Conservation (phyloP, 1,140 invertebrate genomes). For the Laupala kohalensis region DNA sequence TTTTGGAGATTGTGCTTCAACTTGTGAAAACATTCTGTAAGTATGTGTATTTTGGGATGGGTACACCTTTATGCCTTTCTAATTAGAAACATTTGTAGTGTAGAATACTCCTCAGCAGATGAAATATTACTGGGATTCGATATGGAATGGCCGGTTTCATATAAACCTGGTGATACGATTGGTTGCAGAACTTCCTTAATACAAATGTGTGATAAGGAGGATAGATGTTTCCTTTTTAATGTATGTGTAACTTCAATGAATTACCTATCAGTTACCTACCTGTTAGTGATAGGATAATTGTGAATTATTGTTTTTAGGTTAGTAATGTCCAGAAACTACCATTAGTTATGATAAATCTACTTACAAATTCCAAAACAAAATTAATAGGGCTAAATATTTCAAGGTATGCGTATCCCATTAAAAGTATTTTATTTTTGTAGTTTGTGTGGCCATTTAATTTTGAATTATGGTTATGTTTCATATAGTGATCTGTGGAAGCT, state of each 20-base stretch:
- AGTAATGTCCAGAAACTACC: constrained; percentile 37
- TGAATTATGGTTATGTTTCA: neutral
- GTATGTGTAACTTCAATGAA: no score
- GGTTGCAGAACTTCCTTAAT: constrained; percentile 42
- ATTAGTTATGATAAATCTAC: constrained; percentile 33
- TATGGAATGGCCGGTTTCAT: constrained; percentile 48
- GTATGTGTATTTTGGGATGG: no score
- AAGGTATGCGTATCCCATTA: constrained; percentile 31
- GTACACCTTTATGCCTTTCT: neutral
- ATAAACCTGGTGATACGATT: constrained; percentile 32
- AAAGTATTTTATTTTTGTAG: no score
- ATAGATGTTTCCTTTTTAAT: constrained; percentile 41
- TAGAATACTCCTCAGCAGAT: constrained; percentile 28
- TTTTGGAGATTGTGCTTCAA: neutral
- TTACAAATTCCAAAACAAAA: constrained; percentile 41
- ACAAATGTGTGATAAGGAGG: constrained; percentile 37
- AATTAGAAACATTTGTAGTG: constrained; percentile 21
- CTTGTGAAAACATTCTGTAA: neutral
- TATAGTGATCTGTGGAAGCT: constrained; percentile 46
- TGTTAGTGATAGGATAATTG: neutral
- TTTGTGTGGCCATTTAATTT: neutral
- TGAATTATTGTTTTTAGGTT: constrained; percentile 11
- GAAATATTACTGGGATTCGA: constrained; percentile 42
- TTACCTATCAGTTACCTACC: neutral
- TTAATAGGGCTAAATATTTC: constrained; percentile 49